Conservation (phyloP, 2,113 vertebrate genomes). For the Chloropsis cyanopogon region DNA sequence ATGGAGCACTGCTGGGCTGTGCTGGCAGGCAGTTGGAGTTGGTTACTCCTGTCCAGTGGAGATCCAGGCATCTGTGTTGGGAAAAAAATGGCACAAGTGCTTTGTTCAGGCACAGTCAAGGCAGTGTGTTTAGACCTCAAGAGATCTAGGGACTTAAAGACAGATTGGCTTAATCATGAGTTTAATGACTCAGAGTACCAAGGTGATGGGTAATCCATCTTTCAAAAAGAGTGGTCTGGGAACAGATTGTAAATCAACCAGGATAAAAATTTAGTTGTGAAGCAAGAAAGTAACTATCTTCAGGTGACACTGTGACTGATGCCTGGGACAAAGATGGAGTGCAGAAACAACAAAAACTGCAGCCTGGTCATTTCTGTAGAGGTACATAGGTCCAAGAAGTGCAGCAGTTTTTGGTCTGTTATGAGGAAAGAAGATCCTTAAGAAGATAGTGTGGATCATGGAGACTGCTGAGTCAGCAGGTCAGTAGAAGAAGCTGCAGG, state of each 20-base stretch:
- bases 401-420: not conserved
- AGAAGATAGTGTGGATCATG: not conserved
- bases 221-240: not conserved
- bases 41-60: accelerated
- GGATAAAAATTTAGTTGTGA: not conserved
- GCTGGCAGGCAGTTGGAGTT: not conserved
- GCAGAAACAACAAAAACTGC: not conserved
- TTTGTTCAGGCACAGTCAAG: not conserved
- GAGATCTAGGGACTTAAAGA: not conserved
- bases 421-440: not conserved
- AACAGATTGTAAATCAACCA: not conserved
- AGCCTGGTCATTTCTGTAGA: not conserved
- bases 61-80: not conserved
- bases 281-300: not conserved
- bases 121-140: not conserved
- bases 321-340: not conserved
- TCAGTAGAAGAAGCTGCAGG: not conserved
- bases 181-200: not conserved
- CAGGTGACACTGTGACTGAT: not conserved
- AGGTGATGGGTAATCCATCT: not conserved
- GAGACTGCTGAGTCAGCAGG: not conserved
- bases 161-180: not conserved
- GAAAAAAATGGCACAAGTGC: not conserved
- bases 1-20: not conserved
- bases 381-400: not conserved